phyloP scores from a whole-genome alignment of 2,888 invertebrate genomes.

The Strigamia maritima region DNA sequence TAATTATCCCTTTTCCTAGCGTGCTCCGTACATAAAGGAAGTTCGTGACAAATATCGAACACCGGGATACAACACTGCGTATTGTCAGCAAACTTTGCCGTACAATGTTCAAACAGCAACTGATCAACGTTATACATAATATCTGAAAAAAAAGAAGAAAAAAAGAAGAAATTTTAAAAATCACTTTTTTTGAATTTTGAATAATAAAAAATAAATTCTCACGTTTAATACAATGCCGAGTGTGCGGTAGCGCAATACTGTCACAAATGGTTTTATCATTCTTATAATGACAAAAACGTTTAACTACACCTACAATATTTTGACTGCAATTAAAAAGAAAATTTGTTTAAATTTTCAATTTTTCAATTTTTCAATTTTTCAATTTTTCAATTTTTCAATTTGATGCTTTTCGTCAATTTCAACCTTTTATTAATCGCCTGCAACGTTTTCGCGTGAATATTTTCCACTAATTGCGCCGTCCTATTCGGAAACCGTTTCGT shows the following conservation, averaged over 20 bases:
- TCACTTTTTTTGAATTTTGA: neutral
- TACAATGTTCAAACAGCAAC: constrained; percentile 73
- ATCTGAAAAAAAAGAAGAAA: constrained; percentile 53
- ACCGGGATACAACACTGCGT: constrained; percentile 75
- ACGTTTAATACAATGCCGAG: constrained; percentile 74
- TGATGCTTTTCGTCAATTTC: no score
- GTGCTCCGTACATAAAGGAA: constrained; percentile 82
- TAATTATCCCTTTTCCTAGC: constrained; percentile 80
- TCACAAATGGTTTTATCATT: constrained; percentile 48
- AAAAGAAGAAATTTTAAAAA: neutral
- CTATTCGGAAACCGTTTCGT: constrained; percentile 47
- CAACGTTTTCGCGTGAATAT: constrained; percentile 39
- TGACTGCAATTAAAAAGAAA: constrained; percentile 43
- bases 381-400: no score
- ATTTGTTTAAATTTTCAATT: no score
- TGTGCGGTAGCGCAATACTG: constrained; percentile 65
- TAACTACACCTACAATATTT: constrained; percentile 46
- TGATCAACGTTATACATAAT: constrained; percentile 82
- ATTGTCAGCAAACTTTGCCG: constrained; percentile 70
- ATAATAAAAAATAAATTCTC: constrained; percentile 49
- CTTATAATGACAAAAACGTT: constrained; percentile 47
- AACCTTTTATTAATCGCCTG: constrained; percentile 14
- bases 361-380: constrained; percentile 41
- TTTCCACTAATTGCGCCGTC: constrained; percentile 46
- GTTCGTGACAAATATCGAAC: constrained; percentile 71